Conservation (phyloP, 2,113 vertebrate genomes). For the Mirza zaza region DNA sequence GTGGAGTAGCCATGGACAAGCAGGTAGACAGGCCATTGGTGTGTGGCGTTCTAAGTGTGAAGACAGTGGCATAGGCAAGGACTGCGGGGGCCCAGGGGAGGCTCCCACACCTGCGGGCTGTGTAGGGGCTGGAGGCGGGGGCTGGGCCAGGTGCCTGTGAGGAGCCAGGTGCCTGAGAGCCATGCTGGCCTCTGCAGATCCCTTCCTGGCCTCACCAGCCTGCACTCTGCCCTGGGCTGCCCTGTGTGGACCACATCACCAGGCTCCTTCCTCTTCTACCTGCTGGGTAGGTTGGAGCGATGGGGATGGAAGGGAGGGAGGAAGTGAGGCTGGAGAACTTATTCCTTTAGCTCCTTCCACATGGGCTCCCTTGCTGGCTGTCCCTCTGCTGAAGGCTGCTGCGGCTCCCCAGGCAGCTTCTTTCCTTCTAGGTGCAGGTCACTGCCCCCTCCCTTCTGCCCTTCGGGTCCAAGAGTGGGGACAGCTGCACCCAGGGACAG, state of each 20-base stretch:
- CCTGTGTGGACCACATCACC: rapidly evolving
- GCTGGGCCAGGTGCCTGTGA: background rate
- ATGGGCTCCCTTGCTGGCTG: background rate
- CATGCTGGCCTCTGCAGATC: too few relatives aligned
- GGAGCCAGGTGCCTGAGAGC: background rate
- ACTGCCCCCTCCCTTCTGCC: background rate
- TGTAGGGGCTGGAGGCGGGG: background rate
- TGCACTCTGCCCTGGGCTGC: background rate
- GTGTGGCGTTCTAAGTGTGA: rapidly evolving
- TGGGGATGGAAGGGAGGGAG: too few relatives aligned
- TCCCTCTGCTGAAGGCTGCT: background rate
- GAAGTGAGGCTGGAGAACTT: background rate
- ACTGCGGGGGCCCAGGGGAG: background rate
- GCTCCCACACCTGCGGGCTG: background rate
- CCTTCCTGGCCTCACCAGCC: background rate
- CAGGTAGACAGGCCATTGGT: background rate
- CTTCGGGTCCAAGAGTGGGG: background rate
- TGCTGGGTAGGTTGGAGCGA: background rate
- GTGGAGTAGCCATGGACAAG: background rate
- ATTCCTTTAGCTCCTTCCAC: background rate
- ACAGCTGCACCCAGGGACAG: background rate
- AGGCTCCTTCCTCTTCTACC: rapidly evolving
- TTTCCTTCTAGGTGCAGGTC: background rate
- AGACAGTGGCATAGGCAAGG: background rate
- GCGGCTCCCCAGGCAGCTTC: background rate